Evolutionary conservation across 2,113 vertebrate genomes (phyloP), one percentile per base, ranked within the genome.

Genomic region (Theristicus caerulescens): DNA sequence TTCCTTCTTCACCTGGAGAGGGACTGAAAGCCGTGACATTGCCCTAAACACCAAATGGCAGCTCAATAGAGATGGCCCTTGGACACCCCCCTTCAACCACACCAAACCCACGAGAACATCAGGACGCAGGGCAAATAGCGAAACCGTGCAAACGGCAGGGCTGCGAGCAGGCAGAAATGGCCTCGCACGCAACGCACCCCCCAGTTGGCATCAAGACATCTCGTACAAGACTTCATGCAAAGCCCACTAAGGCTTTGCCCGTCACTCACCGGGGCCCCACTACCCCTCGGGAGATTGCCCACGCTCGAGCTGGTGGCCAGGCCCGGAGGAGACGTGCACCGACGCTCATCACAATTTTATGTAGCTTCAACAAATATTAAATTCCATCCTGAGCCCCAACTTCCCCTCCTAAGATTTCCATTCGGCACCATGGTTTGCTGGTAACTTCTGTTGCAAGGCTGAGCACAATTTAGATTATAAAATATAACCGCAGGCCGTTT

Each of bases 401-500:
- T 12, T 52, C 93, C 72, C 76, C 84, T 84, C 93, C 82, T 3
- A 1, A 19, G 8, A 5, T 44, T 69, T 69, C 82, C 82, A 34
- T 19, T 32, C 14, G 4, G 66, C 94, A 47, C 95, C 47, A 18
- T 59, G 58, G 32, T 84, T 92, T 74, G 77, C 76, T 90, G 86
- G 71, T 91, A 79, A 89, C 87, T 79, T 18, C 70, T 38, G 3
- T 25, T 11, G 66, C 17, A 8, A 90, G 44, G 74, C 89, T 27
- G 78, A 87, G 91, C 82, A 38, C 86, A 93, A 74, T 73, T 93
- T 24, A 55, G 83, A 91, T 95, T 91, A 92, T 90, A 86, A 97
- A 97, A 88, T 69, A 94, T 94, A 92, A 96, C 98, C 96, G 79
- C 87, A 66, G 98, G 97, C 98, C 84, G 82, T 94, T 97, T 94